These are phyloP conservation scores for Channa maculata DNA, from an alignment of 2,113 vertebrate genomes.

Conservation along the genomic window DNA sequence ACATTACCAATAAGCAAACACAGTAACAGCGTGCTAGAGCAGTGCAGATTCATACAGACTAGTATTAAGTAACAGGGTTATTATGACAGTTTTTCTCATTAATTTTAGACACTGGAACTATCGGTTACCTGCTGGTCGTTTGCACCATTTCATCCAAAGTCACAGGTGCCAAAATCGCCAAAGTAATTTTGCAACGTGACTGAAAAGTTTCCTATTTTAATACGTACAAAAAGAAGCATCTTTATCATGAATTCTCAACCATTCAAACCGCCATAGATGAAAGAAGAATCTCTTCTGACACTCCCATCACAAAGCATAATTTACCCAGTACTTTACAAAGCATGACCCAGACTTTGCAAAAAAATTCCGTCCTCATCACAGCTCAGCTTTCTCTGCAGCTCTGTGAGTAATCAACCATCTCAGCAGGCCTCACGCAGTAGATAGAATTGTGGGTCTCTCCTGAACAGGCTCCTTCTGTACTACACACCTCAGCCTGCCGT, in stretches of 20 bases:
- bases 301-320: neutral
- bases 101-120: constrained; percentile 23
- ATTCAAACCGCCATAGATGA: neutral
- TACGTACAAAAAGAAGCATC: neutral
- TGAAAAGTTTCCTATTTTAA: neutral
- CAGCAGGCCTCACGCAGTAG: constrained; percentile 38
- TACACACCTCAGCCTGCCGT: constrained; percentile 63
- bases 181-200: constrained; percentile 10
- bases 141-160: neutral
- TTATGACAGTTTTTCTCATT: constrained; percentile 16
- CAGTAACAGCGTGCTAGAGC: constrained; percentile 22
- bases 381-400: constrained; percentile 3
- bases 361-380: constrained; percentile 1
- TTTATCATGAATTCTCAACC: constrained; percentile 19
- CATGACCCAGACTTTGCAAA: neutral
- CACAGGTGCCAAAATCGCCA: constrained; percentile 6
- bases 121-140: neutral
- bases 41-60: constrained; percentile 37
- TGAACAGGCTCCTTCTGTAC: constrained; percentile 38
- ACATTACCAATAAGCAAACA: constrained; percentile 46
- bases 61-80: constrained; percentile 14
- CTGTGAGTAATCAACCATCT: constrained; percentile 6
- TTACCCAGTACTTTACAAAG: neutral
- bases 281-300: neutral
- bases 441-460: constrained; percentile 37